These are phyloP conservation scores for Biston betularia DNA, from an alignment of 2,888 invertebrate genomes.

Conservation along the genomic window DNA sequence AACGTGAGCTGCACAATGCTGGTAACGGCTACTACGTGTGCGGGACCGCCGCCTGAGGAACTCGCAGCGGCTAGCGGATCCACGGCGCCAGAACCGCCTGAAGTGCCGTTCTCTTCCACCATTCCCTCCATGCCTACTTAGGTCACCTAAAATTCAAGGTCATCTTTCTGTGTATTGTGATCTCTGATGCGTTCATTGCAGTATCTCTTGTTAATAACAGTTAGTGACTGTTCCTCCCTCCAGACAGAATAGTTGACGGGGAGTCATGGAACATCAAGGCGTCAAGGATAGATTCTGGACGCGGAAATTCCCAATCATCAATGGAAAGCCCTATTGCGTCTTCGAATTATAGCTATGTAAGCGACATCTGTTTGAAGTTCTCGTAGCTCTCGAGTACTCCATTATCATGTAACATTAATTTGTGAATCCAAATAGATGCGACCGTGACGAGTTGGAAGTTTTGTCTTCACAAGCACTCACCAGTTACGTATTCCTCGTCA, in stretches of 20 bases:
- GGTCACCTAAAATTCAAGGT: conserved; percentile 89
- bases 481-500: conserved; percentile 98
- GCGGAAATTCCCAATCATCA: conserved; percentile 55
- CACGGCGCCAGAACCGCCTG: conserved; percentile 71
- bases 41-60: conserved; percentile 63
- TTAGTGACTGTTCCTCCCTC: conserved; percentile 52
- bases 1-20: conserved; percentile 96
- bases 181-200: conserved; percentile 60
- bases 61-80: conserved; percentile 72
- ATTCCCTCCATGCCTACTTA: conserved; percentile 93
- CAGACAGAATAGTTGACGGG: conserved; percentile 70
- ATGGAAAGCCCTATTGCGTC: conserved; percentile 72
- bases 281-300: conserved; percentile 66
- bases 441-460: conserved; percentile 84
- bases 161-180: conserved; percentile 78
- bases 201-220: conserved; percentile 41
- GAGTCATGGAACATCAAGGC: conserved; percentile 77
- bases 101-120: conserved; percentile 95
- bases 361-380: conserved; percentile 61
- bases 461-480: conserved; percentile 90
- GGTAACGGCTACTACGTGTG: conserved; percentile 85
- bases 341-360: conserved; percentile 54
- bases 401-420: conserved; percentile 68
- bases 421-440: conserved; percentile 78
- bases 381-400: conserved; percentile 57